Evolutionary conservation across 2,888 invertebrate genomes (phyloP).

Genomic region (Synergus umbraculus): DNA sequence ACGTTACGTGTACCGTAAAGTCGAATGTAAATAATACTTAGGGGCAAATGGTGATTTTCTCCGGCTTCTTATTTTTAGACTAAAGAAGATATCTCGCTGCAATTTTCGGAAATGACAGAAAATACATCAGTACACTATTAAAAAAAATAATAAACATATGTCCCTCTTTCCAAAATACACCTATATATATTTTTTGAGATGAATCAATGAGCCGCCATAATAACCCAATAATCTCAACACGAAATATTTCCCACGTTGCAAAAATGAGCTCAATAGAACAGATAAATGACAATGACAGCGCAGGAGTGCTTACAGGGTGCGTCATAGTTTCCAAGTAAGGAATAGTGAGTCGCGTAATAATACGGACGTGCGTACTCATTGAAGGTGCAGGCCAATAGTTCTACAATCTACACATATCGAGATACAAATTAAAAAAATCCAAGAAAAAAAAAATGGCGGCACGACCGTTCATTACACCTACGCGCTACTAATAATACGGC

Average conservation of each 20-base stretch:
- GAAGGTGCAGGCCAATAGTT: constrained; percentile 15
- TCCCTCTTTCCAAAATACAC: neutral
- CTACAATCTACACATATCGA: constrained; percentile 6
- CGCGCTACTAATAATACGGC: neutral
- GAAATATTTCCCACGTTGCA: constrained; percentile 16
- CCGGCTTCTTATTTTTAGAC: no score
- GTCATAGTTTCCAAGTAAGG: constrained; percentile 30
- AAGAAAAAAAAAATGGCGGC: constrained; percentile 3
- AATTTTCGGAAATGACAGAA: no score
- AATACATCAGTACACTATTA: no score
- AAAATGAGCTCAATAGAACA: constrained; percentile 20
- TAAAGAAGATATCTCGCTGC: no score
- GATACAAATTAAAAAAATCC: neutral
- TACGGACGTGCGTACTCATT: constrained; percentile 19
- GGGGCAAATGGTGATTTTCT: no score
- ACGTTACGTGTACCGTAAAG: constrained; percentile 20
- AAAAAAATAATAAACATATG: no score
- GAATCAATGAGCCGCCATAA: neutral
- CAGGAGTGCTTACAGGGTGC: neutral
- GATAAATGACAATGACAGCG: constrained; percentile 15
- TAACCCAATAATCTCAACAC: neutral
- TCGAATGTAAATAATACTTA: constrained; percentile 36
- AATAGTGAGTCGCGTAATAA: constrained; percentile 38
- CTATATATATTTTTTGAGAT: neutral
- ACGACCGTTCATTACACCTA: constrained; percentile 34